Evolutionary conservation across 2,797 vertebrate species (phyloP).

Genomic region (Mus minutoides): DNA sequence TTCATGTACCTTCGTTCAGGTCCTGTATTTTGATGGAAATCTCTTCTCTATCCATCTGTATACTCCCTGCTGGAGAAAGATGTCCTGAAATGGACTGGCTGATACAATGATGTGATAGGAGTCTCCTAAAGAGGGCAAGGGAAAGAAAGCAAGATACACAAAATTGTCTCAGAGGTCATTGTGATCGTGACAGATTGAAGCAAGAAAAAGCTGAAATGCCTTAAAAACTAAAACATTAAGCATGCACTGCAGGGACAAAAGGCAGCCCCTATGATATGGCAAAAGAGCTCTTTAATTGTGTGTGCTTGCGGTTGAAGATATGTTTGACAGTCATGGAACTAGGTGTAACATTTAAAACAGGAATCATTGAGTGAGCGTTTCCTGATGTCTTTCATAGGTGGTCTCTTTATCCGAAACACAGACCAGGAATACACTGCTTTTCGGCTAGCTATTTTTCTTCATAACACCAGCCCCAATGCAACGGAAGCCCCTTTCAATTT

Average conservation of each 20-base stretch:
- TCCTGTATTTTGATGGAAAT: conserved; percentile 43
- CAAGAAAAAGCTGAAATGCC: conserved; percentile 69
- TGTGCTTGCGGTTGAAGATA: not conserved
- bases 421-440: conserved; percentile 99
- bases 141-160: conserved; percentile 51
- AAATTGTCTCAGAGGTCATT: conserved; percentile 86
- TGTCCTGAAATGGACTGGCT: conserved; percentile 77
- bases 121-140: conserved; percentile 75
- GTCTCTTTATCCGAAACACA: conserved; percentile 99
- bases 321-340: not conserved
- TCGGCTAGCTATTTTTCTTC: conserved; percentile 98
- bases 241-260: conserved; percentile 64
- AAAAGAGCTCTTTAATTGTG: not conserved
- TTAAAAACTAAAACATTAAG: conserved; percentile 23
- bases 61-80: conserved; percentile 60
- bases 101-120: conserved; percentile 77
- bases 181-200: conserved; percentile 79
- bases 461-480: conserved; percentile 99
- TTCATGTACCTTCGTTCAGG: not conserved
- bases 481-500: conserved; percentile 99
- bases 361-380: conserved; percentile 39
- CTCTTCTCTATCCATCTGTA: conserved; percentile 70
- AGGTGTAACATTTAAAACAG: not conserved
- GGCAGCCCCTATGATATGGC: not conserved
- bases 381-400: conserved; percentile 86